phyloP scores from a whole-genome alignment of 2,113 vertebrate genomes.

The Pelvicachromis taeniatus region DNA sequence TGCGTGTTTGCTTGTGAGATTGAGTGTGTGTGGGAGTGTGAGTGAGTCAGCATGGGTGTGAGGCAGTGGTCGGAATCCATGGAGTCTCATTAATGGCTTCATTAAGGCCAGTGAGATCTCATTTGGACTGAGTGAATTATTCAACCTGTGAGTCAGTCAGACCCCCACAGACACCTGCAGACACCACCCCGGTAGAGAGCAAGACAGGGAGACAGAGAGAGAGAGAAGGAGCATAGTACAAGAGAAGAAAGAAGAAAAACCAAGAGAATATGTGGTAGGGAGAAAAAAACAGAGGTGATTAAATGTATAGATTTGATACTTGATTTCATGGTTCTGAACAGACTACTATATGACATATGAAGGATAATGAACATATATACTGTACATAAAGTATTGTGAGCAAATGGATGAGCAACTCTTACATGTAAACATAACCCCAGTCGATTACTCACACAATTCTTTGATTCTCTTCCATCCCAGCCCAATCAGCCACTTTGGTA shows the following conservation, averaged over 20 bases:
- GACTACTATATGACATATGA: background rate
- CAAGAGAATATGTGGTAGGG: background rate
- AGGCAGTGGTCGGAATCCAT: constrained; percentile 1
- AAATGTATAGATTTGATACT: background rate
- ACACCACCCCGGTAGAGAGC: background rate
- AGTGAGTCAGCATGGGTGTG: background rate
- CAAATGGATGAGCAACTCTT: background rate
- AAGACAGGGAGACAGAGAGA: background rate
- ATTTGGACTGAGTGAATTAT: constrained; percentile 51
- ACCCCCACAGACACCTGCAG: constrained; percentile 12
- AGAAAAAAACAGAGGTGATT: background rate
- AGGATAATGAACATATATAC: background rate
- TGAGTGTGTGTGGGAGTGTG: background rate
- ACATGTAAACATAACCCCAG: background rate
- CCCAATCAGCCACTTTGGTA: background rate
- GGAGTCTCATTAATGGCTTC: constrained; percentile 50
- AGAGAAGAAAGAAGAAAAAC: background rate
- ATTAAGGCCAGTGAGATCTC: constrained; percentile 39
- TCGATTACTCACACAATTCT: background rate
- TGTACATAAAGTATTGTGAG: background rate
- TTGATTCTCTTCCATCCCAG: background rate
- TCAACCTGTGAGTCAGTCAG: constrained; percentile 13
- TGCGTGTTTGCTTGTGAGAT: background rate
- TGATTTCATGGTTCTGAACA: background rate
- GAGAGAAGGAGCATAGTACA: background rate